Evolutionary conservation across 2,797 vertebrate species (phyloP), one percentile per base, ranked within the genome.

Genomic region (Enteromius paludinosus): DNA sequence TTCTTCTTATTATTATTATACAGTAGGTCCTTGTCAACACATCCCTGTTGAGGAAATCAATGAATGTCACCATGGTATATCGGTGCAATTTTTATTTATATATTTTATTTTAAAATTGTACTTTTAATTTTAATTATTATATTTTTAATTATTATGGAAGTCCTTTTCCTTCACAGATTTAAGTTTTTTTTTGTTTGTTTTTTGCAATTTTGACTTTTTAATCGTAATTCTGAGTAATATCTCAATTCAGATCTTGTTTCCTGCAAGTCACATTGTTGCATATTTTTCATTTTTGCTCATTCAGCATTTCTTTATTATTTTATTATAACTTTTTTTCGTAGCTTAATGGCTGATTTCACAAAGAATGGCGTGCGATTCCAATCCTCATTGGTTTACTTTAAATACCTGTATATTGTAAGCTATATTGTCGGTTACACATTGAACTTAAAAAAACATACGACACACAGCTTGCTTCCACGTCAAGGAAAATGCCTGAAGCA

Each of bases 401-500:
- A 41, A 25, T 41, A 5, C 0, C 18, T 74, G 33, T 59, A 38
- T 25, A 15, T 41, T 74, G 33, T 38, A 38, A 56, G 49, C 12
- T 59, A 56, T n/a, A 23, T 25, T 41, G 25, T 25, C 2, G 0
- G 43, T 65, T 25, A 25, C 20, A 56, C 30, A 17, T 41, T 17
- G 7, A 61, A 20, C 35, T 61, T 17, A 43, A 17, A 74, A 14
- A 5, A 20, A 4, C n/a, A 15, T 3, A 30, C 45, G 56, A 76
- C 73, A 28, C 35, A 0, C 23, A 0, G 15, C 56, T 62, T 62
- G 56, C 38, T 75, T 76, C 35, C 73, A 76, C 3, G 14, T 62
- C 61, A 77, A 77, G 56, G 25, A 45, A 76, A 45, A 62, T 10
- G 38, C 38, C 56, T 45, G 74, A 62, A 62, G 74, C 74, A 62